Evolutionary conservation across 2,888 invertebrate species (phyloP).

Genomic region (Drosophila aldrichi): DNA sequence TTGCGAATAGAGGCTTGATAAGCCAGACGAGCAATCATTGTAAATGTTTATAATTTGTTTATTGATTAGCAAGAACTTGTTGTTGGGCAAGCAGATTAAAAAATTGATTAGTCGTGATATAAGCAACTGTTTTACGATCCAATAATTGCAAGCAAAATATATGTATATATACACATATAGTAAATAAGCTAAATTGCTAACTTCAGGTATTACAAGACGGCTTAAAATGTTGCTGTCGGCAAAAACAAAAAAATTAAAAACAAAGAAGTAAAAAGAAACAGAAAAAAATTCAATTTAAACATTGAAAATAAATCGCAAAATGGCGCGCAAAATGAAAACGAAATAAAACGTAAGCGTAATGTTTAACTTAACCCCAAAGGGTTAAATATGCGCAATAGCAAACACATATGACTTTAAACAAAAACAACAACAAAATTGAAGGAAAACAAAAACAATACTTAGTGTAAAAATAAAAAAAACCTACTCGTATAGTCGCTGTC

Average conservation of each 20-base stretch:
- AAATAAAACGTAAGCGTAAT: conserved; percentile 69
- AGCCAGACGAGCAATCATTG: conserved; percentile 56
- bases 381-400: conserved; percentile 76
- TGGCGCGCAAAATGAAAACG: conserved; percentile 57
- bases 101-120: conserved; percentile 52
- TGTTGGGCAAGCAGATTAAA: conserved; percentile 45
- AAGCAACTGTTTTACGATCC: conserved; percentile 36
- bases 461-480: conserved; percentile 9
- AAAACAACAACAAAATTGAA: not conserved
- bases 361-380: conserved; percentile 77
- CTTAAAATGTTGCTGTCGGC: conserved; percentile 6
- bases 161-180: not conserved
- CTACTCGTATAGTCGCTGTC: conserved; percentile 15
- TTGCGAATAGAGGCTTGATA: conserved; percentile 48
- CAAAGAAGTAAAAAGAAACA: not conserved
- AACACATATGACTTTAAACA: conserved; percentile 45
- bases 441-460: conserved; percentile 8
- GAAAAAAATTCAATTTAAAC: conserved; percentile 23
- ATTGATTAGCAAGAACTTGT: conserved; percentile 60
- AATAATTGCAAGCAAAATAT: conserved; percentile 18
- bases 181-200: conserved; percentile 4
- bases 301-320: conserved; percentile 25
- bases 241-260: conserved; percentile 3
- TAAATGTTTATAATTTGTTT: conserved; percentile 73
- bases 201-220: conserved; percentile 17